These are phyloP conservation scores for Calephelis perditalis DNA, from an alignment of 2,888 invertebrate genomes.

Conservation along the genomic window DNA sequence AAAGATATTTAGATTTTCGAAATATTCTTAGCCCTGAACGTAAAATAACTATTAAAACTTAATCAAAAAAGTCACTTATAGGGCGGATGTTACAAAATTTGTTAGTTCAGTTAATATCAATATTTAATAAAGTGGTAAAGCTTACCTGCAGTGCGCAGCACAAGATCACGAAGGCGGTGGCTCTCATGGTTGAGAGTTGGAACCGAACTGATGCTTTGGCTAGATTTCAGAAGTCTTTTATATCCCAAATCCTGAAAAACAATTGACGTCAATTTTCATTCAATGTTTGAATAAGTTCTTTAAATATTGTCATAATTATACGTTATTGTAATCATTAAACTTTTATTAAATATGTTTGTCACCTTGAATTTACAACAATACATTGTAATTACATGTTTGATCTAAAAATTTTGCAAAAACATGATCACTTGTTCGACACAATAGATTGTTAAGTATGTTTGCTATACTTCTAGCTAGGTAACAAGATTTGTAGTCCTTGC, in stretches of 20 bases:
- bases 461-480: too few relatives aligned
- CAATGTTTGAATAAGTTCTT: slow-evolving; percentile 30
- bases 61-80: too few relatives aligned
- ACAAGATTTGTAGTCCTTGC: too few relatives aligned
- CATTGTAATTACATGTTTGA: slow-evolving; percentile 40
- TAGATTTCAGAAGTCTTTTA: slow-evolving; percentile 44
- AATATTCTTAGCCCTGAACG: too few relatives aligned
- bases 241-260: slow-evolving; percentile 38
- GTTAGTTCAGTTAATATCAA: too few relatives aligned
- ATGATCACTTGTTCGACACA: background rate
- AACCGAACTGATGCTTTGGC: slow-evolving; percentile 57
- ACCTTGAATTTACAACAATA: slow-evolving; percentile 49
- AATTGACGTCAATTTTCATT: slow-evolving; percentile 24
- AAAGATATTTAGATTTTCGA: too few relatives aligned
- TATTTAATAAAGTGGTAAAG: slow-evolving; percentile 10
- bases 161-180: slow-evolving; percentile 65
- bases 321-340: slow-evolving; percentile 36
- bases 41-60: too few relatives aligned
- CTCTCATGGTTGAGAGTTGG: slow-evolving; percentile 70
- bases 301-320: slow-evolving; percentile 48
- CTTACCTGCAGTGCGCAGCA: slow-evolving; percentile 69
- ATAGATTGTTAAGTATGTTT: slow-evolving; percentile 2
- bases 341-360: slow-evolving; percentile 8
- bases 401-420: slow-evolving; percentile 35
- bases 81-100: too few relatives aligned